Conservation (phyloP, 1,140 invertebrate species). For the Varroa destructor region DNA sequence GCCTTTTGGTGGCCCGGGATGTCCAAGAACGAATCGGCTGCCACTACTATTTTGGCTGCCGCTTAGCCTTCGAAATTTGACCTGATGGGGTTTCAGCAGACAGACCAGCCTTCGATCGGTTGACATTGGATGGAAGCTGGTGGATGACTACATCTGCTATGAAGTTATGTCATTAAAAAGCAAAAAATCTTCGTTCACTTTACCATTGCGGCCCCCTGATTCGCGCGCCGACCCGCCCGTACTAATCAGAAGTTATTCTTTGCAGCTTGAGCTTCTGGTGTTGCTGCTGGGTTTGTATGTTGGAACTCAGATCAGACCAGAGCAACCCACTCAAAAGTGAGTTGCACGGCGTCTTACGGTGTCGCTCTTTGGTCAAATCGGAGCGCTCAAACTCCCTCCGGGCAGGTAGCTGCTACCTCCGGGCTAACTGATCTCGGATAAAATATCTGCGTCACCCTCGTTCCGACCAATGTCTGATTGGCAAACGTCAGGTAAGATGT, state of each 20-base stretch:
- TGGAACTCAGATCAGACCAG: no score
- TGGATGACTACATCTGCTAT: background rate
- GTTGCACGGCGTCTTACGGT: background rate
- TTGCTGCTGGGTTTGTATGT: no score
- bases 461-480: no score
- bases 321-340: background rate
- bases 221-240: background rate
- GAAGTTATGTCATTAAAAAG: slow-evolving; percentile 29
- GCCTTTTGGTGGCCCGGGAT: no score
- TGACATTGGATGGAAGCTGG: background rate
- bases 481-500: no score
- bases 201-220: background rate
- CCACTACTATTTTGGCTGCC: no score
- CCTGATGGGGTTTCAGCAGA: background rate
- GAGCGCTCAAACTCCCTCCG: no score
- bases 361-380: background rate
- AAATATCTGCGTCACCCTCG: slow-evolving; percentile 3
- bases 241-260: slow-evolving; percentile 1
- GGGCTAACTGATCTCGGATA: slow-evolving; percentile 10
- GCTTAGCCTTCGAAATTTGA: background rate
- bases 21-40: no score
- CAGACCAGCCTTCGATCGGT: background rate
- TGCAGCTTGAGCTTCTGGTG: background rate
- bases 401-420: background rate
- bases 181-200: background rate